Conservation (phyloP, 2,888 invertebrate genomes). For the Cylloceria caligata region DNA sequence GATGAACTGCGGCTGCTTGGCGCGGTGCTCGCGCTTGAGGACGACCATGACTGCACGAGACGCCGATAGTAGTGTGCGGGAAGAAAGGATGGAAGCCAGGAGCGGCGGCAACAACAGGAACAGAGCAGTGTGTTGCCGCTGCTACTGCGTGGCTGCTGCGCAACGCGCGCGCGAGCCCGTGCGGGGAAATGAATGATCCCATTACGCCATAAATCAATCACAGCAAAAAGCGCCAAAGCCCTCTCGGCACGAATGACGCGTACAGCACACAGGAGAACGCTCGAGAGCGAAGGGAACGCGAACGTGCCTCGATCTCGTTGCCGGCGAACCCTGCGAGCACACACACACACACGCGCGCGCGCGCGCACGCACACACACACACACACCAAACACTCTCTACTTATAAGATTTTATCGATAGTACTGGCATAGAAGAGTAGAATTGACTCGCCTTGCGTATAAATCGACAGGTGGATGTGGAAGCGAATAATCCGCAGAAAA, state of each 20-base stretch:
- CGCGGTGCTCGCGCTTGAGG: constrained; percentile 35
- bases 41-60: constrained; percentile 49
- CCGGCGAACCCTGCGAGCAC: constrained; percentile 30
- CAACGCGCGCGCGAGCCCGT: constrained; percentile 52
- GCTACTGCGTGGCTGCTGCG: constrained; percentile 62
- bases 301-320: constrained; percentile 61
- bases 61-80: constrained; percentile 54
- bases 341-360: background rate
- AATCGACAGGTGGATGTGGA: constrained; percentile 37
- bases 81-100: constrained; percentile 69
- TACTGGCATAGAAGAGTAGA: constrained; percentile 10
- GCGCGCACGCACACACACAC: constrained; percentile 7
- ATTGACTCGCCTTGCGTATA: constrained; percentile 31
- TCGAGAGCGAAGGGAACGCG: constrained; percentile 55
- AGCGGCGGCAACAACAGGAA: constrained; percentile 59
- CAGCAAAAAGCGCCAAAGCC: constrained; percentile 75
- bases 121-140: constrained; percentile 43
- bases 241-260: constrained; percentile 67
- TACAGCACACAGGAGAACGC: constrained; percentile 59
- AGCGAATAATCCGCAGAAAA: constrained; percentile 4
- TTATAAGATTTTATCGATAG: constrained; percentile 46
- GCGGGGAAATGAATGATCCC: constrained; percentile 78
- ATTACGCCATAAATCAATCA: constrained; percentile 81
- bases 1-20: constrained; percentile 50
- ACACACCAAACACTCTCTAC: constrained; percentile 20